Base-by-base conservation (phyloP, 2,888 invertebrate species). In the Lycophotia porphyrea region DNA sequence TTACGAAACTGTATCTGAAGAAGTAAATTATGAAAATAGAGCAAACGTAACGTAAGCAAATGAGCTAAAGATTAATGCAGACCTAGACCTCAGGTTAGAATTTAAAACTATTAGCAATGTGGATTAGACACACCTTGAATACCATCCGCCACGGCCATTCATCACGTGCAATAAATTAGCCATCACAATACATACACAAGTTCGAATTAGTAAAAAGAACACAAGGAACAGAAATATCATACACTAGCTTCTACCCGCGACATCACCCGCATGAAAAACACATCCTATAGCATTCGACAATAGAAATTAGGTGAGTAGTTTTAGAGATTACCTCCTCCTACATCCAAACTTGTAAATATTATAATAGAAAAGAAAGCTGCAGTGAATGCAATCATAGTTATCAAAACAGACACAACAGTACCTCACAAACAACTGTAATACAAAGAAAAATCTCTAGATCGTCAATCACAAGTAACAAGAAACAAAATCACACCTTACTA, bases 401-500 rank as follows among this genome's bases (percentile, higher is more conserved):
- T 24, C 11, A 47, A 52, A 65, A 52, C 27, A 61, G 27, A 44
- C 9, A 42, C 18, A 42, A 34, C 1, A 60, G 11, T 39, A 39
- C 18, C 34, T n/a, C n/a, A n/a, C 8, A 24, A 74, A 67, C 42
- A 18, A 58, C 15, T 47, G 21, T 1, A 58, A 24, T 31, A 49
- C 36, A 71, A 73, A 3, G 44, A 52, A 55, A 80, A 70, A 36
- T n/a, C 21, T 24, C 13, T 3, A 34, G 64, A 39, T 39, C 70
- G 58, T 73, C 47, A 81, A 76, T 63, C 60, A 73, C 42, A 61
- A 24, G 9, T 1, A 67, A 34, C 13, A 84, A 80, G 71, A 71
- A 80, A 77, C 39, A n/a, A 69, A 58, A 81, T 78, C 74, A 70
- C 71, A 76, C 70, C 47, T 77, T 76, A 71, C 49, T 80, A 92